These are phyloP conservation scores for Coptodon rendalli DNA, from an alignment of 2,113 vertebrate species.

Conservation along the genomic window DNA sequence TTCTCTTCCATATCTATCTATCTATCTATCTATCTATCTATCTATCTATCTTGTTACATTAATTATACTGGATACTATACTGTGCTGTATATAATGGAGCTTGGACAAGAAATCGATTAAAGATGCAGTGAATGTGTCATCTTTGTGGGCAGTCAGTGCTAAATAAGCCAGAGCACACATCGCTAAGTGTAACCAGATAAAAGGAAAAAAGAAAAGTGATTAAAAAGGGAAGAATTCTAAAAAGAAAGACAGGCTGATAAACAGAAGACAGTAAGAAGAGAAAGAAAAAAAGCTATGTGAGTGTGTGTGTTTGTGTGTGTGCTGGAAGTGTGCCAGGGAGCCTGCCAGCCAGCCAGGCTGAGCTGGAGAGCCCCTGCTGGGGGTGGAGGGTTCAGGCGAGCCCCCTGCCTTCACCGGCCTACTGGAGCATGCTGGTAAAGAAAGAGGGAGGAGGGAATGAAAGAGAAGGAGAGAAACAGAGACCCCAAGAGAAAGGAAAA, in stretches of 20 bases:
- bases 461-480: neutral
- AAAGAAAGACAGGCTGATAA: neutral
- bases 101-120: neutral
- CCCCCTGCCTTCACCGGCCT: conserved; percentile 57
- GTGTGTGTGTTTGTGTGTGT: neutral
- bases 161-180: neutral
- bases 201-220: neutral
- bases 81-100: neutral
- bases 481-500: neutral
- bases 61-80: neutral
- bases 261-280: neutral
- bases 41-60: neutral
- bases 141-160: neutral
- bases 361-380: conserved; percentile 56
- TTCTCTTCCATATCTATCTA: neutral
- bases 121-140: neutral
- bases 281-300: neutral
- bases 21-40: neutral
- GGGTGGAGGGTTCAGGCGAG: conserved; percentile 61
- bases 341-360: conserved; percentile 57
- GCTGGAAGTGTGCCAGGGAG: conserved; percentile 57
- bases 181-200: neutral
- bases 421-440: conserved; percentile 55
- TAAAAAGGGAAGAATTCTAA: neutral
- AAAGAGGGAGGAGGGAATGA: neutral